phyloP scores from a whole-genome alignment of 2,888 invertebrate genomes.

The Flabesymbios commensalis region DNA sequence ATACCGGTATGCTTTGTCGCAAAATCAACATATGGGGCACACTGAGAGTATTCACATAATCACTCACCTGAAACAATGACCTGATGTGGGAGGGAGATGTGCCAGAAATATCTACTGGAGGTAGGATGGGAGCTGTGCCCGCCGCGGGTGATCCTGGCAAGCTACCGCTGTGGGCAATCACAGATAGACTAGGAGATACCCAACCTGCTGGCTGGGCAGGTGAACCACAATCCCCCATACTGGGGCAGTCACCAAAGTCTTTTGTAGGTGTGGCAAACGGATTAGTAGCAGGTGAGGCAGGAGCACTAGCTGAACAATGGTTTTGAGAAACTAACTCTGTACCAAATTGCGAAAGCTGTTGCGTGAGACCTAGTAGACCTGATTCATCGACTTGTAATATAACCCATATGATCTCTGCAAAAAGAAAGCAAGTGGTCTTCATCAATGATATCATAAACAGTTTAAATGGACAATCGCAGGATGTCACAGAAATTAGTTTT shows the following conservation, averaged over 20 bases:
- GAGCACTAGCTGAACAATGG: no score
- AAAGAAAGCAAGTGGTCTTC: neutral
- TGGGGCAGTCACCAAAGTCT: neutral
- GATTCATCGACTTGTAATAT: slow-evolving; percentile 80
- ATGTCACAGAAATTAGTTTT: no score
- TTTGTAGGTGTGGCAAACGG: slow-evolving; percentile 11
- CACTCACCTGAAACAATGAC: no score
- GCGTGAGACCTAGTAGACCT: slow-evolving; percentile 79
- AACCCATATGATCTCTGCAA: slow-evolving; percentile 78
- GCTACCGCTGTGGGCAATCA: slow-evolving; percentile 20
- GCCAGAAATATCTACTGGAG: no score
- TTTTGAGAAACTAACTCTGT: slow-evolving; percentile 12
- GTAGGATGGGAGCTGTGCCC: no score
- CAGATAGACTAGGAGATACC: slow-evolving; percentile 9
- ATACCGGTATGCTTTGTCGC: no score
- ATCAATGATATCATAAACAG: no score
- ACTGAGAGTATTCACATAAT: no score
- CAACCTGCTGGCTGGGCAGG: neutral
- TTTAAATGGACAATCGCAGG: no score
- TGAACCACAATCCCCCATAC: neutral
- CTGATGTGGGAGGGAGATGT: no score
- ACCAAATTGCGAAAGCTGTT: slow-evolving; percentile 52
- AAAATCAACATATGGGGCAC: no score
- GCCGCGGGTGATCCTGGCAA: slow-evolving; percentile 20
- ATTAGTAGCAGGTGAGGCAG: neutral